Evolutionary conservation across 2,797 vertebrate genomes (phyloP), one percentile per base, ranked within the genome.

Genomic region (Falco novaeseelandiae): DNA sequence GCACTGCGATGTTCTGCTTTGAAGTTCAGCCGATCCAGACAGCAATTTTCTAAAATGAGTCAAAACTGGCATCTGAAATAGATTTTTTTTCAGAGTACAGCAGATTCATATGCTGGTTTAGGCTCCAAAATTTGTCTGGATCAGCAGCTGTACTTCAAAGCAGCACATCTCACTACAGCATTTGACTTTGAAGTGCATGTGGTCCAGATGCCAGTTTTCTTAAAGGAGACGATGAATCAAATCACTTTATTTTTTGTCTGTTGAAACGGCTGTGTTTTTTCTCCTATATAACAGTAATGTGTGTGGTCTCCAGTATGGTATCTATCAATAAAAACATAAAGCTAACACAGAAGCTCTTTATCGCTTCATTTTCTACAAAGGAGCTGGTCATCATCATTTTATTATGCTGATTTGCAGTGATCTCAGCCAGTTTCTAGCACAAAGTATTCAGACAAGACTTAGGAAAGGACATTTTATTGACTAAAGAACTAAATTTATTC

Each of bases 91-190:
- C 95, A 90, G 90, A 96, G 87, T 90, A 81, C 85, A 97, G 95
- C 93, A 97, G 90, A 97, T 95, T 97, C 97, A 87, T 95, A 94
- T 89, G 92, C 97, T 91, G 87, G 85, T 96, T 95, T 92, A 86
- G 87, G 77, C 93, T 97, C 97, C 96, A 96, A 97, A 96, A 97
- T 96, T 96, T 97, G 96, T 95, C 96, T 97, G 93, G 95, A 96
- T 97, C 97, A 97, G 96, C 97, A 98, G 95, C 97, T 95, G 95
- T 93, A 97, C 97, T 97, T 97, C 97, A 97, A 98, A 97, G 97
- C 82, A 92, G 81, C 87, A 94, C 95, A 94, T 94, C 83, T 95
- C 95, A 66, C 57, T 90, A 78, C 79, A 93, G 66, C 76, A 62
- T 95, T 97, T 91, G 91, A 76, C 97, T 98, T 98, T 97, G 97